Base-by-base conservation (phyloP, 2,113 vertebrate genomes). In the Atrichornis clamosus region DNA sequence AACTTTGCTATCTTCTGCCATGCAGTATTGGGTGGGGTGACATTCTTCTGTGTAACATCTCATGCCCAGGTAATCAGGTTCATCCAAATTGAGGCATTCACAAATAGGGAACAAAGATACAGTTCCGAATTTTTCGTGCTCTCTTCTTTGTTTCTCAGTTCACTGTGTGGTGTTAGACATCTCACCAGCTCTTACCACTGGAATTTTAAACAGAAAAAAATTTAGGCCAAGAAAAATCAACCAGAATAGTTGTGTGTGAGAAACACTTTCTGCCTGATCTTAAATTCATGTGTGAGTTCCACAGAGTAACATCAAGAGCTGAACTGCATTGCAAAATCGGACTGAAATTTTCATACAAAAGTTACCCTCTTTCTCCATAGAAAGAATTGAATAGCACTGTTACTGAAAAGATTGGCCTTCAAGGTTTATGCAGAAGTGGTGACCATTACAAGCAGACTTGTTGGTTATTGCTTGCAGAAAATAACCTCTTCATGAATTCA, bases 61-160 rank as follows among this genome's bases (percentile, higher is more conserved):
- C 52, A 35, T 92, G 80, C 64, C 64, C 90, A 87, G 73, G 85
- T 94, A 88, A 92, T 96, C 93, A 23, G 52, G 58, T 85, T 89
- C 56, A 89, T 63, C 68, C 93, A 93, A 83, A 77, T 9, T 78
- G 68, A 26, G 62, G 26, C 68, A 87, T 90, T 88, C 11, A 10
- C 68, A 80, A 84, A 63, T 27, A 42, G 52, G 23, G 37, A 88
- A n/a, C 39, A 68, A 81, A 94, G 92, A 96, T 96, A 94, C 18
- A 78, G 26, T 37, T 86, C 37, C 19, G 41, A 68, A 30, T 67
- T 86, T 39, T 39, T 77, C 35, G 1, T 50, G 35, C 26, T 77
- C 23, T 80, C 19, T 60, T 73, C 50, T 87, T 85, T 41, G 23
- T 91, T 69, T 33, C 35, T 78, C 27, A n/a, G 2, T 74, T 88